These are phyloP conservation scores for Apodemus sylvaticus DNA, from an alignment of 2,113 vertebrate genomes.

Conservation along the genomic window DNA sequence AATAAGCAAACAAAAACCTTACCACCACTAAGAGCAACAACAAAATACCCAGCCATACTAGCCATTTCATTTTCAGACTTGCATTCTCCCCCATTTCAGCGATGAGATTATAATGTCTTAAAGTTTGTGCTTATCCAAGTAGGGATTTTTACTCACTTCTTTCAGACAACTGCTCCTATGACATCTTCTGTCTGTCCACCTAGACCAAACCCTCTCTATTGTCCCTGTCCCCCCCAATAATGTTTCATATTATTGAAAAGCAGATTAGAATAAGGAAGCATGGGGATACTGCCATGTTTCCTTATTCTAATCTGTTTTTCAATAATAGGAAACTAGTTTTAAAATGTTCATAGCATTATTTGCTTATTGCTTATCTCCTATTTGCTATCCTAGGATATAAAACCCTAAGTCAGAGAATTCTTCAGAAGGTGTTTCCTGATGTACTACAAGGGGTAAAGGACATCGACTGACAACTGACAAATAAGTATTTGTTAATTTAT, in stretches of 20 bases:
- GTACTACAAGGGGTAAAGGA: background rate
- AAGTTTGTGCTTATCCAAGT: background rate
- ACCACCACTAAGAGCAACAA: background rate
- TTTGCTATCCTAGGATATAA: background rate
- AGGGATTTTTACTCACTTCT: background rate
- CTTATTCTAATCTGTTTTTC: background rate
- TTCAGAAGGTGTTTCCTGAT: background rate
- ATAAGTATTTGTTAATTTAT: background rate
- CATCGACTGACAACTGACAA: background rate
- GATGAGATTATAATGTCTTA: background rate
- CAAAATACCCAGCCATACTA: background rate
- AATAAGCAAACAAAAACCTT: background rate
- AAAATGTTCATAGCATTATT: background rate
- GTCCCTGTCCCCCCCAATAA: background rate
- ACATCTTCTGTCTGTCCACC: background rate
- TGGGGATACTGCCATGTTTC: background rate
- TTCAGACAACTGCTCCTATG: background rate
- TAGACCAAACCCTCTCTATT: background rate
- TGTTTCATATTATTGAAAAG: too few species aligned
- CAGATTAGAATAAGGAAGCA: too few species aligned
- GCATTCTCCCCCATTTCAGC: rapidly evolving
- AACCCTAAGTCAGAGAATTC: background rate
- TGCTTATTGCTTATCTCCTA: background rate
- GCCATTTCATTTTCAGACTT: background rate
- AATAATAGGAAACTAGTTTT: background rate